These are phyloP conservation scores for Auanema freiburgensis DNA, from an alignment of 2,888 invertebrate genomes.

Conservation along the genomic window DNA sequence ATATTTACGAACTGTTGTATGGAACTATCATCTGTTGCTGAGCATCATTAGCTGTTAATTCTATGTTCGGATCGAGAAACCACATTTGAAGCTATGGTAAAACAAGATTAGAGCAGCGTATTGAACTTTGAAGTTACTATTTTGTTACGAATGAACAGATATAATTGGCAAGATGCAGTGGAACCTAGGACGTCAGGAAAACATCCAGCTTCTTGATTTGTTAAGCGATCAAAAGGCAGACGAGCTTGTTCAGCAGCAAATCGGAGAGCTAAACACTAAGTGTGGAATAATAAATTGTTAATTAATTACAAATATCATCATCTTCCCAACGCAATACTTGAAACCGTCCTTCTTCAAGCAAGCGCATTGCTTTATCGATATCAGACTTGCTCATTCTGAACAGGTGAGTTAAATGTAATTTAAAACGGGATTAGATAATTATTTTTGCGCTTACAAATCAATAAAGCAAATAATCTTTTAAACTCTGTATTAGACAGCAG, in stretches of 20 bases:
- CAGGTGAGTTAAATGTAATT: no score
- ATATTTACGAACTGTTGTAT: conserved; percentile 72
- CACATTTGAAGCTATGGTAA: conserved; percentile 72
- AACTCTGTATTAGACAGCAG: not conserved
- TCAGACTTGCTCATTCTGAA: not conserved
- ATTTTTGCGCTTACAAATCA: not conserved
- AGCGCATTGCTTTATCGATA: conserved; percentile 7
- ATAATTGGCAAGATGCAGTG: conserved; percentile 24
- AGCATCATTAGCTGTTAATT: conserved; percentile 81
- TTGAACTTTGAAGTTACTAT: conserved; percentile 43
- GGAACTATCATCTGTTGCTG: conserved; percentile 82
- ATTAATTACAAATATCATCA: conserved; percentile 47
- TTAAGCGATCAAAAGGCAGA: conserved; percentile 51
- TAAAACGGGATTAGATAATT: no score
- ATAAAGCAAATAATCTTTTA: not conserved
- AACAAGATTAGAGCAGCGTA: not conserved
- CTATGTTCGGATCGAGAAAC: conserved; percentile 91
- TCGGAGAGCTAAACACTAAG: conserved; percentile 39
- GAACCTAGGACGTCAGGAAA: conserved; percentile 47
- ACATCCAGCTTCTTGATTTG: conserved; percentile 45
- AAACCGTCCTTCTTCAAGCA: conserved; percentile 20
- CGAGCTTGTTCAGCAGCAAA: conserved; percentile 46
- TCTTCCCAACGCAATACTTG: conserved; percentile 47
- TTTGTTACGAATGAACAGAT: conserved; percentile 49
- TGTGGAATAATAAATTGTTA: not conserved